Evolutionary conservation across 2,888 invertebrate species (phyloP).

Genomic region (Athetis lepigone): DNA sequence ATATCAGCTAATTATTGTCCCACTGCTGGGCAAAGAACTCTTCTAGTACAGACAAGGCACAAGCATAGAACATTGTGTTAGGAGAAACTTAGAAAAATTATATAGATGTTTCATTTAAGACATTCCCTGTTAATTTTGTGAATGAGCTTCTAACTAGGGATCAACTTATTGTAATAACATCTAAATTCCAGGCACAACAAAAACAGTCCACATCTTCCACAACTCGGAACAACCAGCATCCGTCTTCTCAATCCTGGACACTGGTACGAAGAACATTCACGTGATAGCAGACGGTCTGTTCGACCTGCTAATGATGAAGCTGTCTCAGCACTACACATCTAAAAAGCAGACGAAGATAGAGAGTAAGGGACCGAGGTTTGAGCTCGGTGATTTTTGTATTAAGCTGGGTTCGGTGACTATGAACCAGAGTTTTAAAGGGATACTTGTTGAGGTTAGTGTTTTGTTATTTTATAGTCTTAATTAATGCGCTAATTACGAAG

Average conservation of each 20-base stretch:
- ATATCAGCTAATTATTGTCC: too few relatives aligned
- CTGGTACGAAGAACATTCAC: slow-evolving; percentile 95
- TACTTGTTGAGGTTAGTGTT: slow-evolving; percentile 95
- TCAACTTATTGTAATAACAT: too few relatives aligned
- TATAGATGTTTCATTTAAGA: too few relatives aligned
- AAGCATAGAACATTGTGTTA: too few relatives aligned
- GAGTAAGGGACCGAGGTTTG: slow-evolving; percentile 96
- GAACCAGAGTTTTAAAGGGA: slow-evolving; percentile 98
- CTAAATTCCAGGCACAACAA: slow-evolving; percentile 91
- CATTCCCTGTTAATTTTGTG: too few relatives aligned
- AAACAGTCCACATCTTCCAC: slow-evolving; percentile 97
- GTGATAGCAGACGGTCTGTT: slow-evolving; percentile 97
- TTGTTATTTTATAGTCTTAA: too few relatives aligned
- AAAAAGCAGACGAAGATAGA: slow-evolving; percentile 97
- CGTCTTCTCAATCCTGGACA: slow-evolving; percentile 97
- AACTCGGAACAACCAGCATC: slow-evolving; percentile 99
- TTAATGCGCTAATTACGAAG: too few relatives aligned
- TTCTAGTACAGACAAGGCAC: too few relatives aligned
- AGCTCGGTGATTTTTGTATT: slow-evolving; percentile 97
- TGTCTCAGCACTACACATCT: slow-evolving; percentile 96
- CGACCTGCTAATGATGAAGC: slow-evolving; percentile 97
- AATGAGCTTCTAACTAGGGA: too few relatives aligned
- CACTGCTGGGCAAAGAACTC: too few relatives aligned
- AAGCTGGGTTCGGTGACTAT: slow-evolving; percentile 98
- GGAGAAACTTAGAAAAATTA: too few relatives aligned